Evolutionary conservation across 2,888 invertebrate species (phyloP).

Genomic region (Trachelus tabidus): DNA sequence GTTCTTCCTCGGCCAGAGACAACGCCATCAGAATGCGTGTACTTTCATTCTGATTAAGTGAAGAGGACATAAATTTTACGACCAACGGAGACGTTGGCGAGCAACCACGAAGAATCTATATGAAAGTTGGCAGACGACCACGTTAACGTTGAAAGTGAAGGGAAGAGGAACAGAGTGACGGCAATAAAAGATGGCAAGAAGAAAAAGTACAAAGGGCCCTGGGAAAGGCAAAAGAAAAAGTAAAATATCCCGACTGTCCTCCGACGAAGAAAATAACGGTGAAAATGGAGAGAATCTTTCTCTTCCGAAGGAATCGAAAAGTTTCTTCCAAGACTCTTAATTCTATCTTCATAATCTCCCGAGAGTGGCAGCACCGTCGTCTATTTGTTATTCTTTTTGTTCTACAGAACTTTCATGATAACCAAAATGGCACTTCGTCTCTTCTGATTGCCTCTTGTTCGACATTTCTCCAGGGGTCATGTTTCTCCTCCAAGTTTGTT

Average conservation of each 20-base stretch:
- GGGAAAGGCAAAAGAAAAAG: background rate
- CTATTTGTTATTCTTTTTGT: background rate
- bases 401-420: background rate
- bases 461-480: background rate
- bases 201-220: background rate
- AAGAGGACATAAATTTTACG: background rate
- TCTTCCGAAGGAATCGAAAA: background rate
- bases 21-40: background rate
- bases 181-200: constrained; percentile 3
- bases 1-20: background rate
- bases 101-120: background rate
- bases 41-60: background rate
- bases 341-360: background rate
- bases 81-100: background rate
- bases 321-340: background rate
- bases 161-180: constrained; percentile 5
- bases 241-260: no score
- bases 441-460: background rate
- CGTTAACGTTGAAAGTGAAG: background rate
- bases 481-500: background rate
- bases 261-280: no score
- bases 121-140: background rate
- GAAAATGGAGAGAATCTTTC: background rate
- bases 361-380: background rate
- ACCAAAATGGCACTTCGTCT: background rate